phyloP scores from a whole-genome alignment of 2,113 vertebrate genomes.

The Cyanistes caeruleus region DNA sequence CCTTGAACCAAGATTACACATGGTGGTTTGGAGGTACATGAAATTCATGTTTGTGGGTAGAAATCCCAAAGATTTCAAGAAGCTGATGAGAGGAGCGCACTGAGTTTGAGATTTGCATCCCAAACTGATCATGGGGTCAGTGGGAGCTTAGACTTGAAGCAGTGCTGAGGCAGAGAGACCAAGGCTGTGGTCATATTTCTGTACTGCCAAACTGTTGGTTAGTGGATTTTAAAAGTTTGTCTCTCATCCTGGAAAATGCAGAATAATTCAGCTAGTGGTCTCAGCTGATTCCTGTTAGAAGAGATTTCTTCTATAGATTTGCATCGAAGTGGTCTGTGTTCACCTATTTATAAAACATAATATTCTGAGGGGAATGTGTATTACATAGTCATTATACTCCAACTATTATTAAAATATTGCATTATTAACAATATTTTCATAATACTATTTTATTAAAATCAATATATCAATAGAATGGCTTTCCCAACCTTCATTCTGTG shows the following conservation, averaged over 20 bases:
- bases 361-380: background rate
- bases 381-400: background rate
- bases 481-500: background rate
- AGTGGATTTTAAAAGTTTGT: background rate
- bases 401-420: slow-evolving; percentile 21
- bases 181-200: background rate
- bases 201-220: background rate
- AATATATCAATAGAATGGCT: slow-evolving; percentile 40
- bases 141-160: background rate
- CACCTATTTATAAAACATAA: background rate
- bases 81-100: background rate
- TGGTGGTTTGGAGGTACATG: background rate
- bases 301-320: background rate
- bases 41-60: background rate
- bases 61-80: background rate
- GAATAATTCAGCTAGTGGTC: background rate
- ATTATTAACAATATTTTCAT: slow-evolving; percentile 40
- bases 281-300: background rate
- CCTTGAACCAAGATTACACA: background rate
- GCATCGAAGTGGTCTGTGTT: background rate
- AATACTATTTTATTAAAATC: slow-evolving; percentile 49
- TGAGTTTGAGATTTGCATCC: background rate
- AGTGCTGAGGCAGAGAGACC: background rate
- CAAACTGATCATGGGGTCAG: background rate
- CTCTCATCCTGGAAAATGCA: background rate